A percentile compares a stretch with the other conserved stretches of the same genome.
phyloP scores from a whole-genome alignment of 2,797 vertebrate species.

The Notoglanidium macrostoma region DNA sequence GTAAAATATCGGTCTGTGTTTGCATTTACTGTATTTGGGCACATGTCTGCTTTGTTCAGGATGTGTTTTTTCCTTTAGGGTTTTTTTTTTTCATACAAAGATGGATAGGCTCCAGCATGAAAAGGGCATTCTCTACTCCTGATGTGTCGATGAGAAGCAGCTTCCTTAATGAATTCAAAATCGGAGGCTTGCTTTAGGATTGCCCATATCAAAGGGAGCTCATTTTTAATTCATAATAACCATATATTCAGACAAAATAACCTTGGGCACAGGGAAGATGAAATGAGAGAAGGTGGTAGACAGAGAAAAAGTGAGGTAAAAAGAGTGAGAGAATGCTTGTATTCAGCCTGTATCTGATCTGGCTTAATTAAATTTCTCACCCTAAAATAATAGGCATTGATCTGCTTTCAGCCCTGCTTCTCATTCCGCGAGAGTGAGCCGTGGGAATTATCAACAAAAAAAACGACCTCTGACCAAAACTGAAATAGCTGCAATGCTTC shows the following conservation, averaged over 20 bases:
- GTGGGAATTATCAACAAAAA: slow-evolving; percentile 36
- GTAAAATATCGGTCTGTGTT: slow-evolving; percentile 3
- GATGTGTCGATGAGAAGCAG: slow-evolving; percentile 23
- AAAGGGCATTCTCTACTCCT: slow-evolving; percentile 22
- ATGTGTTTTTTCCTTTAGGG: background rate
- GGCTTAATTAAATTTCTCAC: slow-evolving; percentile 50
- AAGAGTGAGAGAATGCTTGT: slow-evolving; percentile 22
- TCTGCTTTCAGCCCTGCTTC: slow-evolving; percentile 23
- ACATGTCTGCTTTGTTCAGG: slow-evolving; percentile 2
- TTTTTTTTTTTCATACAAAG: background rate
- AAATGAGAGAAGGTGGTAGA: slow-evolving; percentile 18
- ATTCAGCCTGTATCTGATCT: slow-evolving; percentile 49
- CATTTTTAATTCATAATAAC: slow-evolving; percentile 50
- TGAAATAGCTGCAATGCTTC: slow-evolving; percentile 35
- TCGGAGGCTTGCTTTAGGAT: slow-evolving; percentile 13
- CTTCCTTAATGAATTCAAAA: slow-evolving; percentile 43
- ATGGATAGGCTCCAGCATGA: background rate
- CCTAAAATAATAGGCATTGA: slow-evolving; percentile 48
- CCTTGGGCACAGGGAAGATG: slow-evolving; percentile 29
- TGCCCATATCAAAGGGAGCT: slow-evolving; percentile 31
- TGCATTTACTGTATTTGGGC: slow-evolving; percentile 15
- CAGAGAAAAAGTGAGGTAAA: slow-evolving; percentile 3
- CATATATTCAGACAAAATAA: slow-evolving; percentile 43
- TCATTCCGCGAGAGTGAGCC: slow-evolving; percentile 11
- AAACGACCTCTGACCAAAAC: slow-evolving; percentile 45